Evolutionary conservation across 2,113 vertebrate genomes (phyloP).

Genomic region (Theristicus caerulescens): DNA sequence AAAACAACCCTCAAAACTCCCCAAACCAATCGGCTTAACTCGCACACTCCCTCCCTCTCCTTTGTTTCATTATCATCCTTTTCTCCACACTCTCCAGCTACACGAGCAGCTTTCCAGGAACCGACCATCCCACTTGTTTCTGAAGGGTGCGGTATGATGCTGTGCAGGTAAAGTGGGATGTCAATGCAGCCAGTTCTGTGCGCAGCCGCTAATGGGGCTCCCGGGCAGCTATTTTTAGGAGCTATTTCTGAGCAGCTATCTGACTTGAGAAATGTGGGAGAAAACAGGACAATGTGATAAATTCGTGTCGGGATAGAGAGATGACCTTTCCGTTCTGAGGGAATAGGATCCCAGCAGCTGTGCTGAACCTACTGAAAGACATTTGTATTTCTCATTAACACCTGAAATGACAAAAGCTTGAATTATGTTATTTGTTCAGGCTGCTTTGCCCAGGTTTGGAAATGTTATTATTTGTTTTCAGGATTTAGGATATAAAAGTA

Average conservation of each 20-base stretch:
- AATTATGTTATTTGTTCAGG: background rate
- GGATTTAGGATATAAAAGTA: background rate
- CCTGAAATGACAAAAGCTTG: background rate
- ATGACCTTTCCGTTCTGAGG: background rate
- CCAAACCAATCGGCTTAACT: background rate
- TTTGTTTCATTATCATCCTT: background rate
- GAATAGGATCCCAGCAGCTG: background rate
- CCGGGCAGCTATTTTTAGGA: background rate
- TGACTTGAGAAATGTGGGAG: background rate
- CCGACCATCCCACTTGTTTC: background rate
- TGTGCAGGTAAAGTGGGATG: background rate
- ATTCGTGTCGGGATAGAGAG: background rate
- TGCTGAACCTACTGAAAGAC: background rate
- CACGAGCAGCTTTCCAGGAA: background rate
- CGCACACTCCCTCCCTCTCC: background rate
- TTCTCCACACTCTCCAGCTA: background rate
- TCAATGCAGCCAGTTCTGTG: background rate
- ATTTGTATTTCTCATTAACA: conserved; percentile 35
- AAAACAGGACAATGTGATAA: background rate
- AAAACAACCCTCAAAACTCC: background rate
- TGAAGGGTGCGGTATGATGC: background rate
- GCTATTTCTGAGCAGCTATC: background rate
- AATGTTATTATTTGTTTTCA: background rate
- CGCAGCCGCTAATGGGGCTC: background rate
- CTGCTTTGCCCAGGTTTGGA: background rate